Percentiles rank a stretch among this genome's conserved stretches.
Conservation (phyloP, 2,888 invertebrate genomes). For the Himalopsyche japonica region DNA sequence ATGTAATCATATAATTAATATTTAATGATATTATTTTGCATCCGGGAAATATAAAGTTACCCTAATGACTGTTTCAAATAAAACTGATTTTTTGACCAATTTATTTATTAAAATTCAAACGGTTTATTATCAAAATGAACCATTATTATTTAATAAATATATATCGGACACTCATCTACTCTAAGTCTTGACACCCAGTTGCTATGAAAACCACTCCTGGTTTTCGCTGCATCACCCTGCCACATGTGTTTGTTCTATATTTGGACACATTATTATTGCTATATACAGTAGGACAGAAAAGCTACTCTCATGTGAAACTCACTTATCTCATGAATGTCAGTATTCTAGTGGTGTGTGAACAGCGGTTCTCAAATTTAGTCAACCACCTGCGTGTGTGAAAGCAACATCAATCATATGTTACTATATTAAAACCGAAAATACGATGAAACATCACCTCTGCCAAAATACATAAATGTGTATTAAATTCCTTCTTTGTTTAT, state of each 20-base stretch:
- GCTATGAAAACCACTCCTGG: neutral
- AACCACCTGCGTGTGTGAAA: neutral
- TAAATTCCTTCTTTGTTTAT: too few relatives aligned
- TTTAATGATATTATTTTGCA: too few relatives aligned
- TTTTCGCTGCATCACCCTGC: neutral
- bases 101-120: too few relatives aligned
- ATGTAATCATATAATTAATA: too few relatives aligned
- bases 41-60: too few relatives aligned
- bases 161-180: neutral
- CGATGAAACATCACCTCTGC: too few relatives aligned
- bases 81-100: too few relatives aligned
- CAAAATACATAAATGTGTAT: too few relatives aligned
- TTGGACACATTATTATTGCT: neutral
- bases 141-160: too few relatives aligned
- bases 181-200: neutral
- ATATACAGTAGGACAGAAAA: neutral
- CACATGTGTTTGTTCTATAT: neutral
- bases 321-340: neutral
- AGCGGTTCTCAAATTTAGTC: neutral
- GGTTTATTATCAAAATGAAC: too few relatives aligned
- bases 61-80: too few relatives aligned
- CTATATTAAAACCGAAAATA: neutral
- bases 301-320: neutral
- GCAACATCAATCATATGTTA: neutral
- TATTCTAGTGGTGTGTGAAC: neutral